Evolutionary conservation across 2,888 invertebrate genomes (phyloP).

Genomic region (Brachycybe producta): DNA sequence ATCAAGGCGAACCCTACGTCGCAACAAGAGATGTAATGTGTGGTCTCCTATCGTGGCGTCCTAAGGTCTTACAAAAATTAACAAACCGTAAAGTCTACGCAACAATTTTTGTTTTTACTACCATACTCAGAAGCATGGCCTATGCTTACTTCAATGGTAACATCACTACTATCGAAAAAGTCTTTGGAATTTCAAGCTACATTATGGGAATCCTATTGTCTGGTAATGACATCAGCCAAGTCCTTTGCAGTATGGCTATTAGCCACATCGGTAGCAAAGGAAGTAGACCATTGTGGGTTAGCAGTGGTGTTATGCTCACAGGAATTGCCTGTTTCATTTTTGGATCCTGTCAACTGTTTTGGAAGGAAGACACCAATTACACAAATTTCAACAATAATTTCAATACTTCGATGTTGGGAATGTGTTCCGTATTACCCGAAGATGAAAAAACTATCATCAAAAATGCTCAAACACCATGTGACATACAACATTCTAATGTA

Average conservation of each 20-base stretch:
- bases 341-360: constrained; percentile 31
- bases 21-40: constrained; percentile 5
- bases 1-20: no score
- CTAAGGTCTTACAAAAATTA: constrained; percentile 7
- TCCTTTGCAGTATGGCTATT: constrained; percentile 50
- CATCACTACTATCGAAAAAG: constrained; percentile 17
- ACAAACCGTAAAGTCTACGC: constrained; percentile 2
- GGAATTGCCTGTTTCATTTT: constrained; percentile 52
- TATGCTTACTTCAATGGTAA: constrained; percentile 17
- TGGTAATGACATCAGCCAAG: constrained; percentile 58
- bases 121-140: constrained; percentile 13
- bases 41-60: constrained; percentile 4
- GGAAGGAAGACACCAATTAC: no score
- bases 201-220: constrained; percentile 52
- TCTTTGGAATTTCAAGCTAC: constrained; percentile 16
- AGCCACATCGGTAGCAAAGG: constrained; percentile 57
- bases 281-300: constrained; percentile 59
- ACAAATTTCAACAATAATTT: no score
- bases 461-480: no score
- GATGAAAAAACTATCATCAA: no score
- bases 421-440: no score
- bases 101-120: neutral
- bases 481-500: no score
- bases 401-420: no score
- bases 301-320: constrained; percentile 49